Base-by-base conservation (phyloP, 2,113 vertebrate species). In the Noturus placidus region DNA sequence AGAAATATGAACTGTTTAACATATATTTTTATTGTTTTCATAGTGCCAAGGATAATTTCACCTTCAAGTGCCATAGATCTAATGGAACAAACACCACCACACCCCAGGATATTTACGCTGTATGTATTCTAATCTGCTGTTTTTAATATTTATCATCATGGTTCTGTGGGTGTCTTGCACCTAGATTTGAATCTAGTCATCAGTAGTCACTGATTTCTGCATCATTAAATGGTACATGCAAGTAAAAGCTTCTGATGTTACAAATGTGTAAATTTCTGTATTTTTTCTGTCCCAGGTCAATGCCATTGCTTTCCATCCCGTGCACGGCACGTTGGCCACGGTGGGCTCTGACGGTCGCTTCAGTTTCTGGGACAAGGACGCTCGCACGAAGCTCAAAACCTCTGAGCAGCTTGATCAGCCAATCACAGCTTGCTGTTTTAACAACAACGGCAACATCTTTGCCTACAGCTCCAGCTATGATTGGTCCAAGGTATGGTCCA, bases 321-420 rank as follows among this genome's bases (percentile, higher is more conserved):
- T 98, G 82, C 98, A 99, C 0, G 98, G 98, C 59, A 99, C 98
- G 0, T 94, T 99, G 90, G 96, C 98, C 1, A 99, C 98, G 0
- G 98, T 99, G 35, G 98, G 98, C 2, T 99, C 98, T 19, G 98
- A 99, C 17, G 98, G 98, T 0, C 96, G 98, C 89, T 99, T 99
- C 95, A 99, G 98, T 93, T 99, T 99, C 93, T 99, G 98, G 98
- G 98, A 99, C 95, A 99, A 99, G 95, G 98, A 99, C 38, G 98
- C 98, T 25, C 96, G 98, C 77, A 99, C 98, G 1, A 99, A 99
- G 89, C 96, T 99, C 84, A 99, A 99, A 95, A 99, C 98, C 0
- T 99, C 98, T 0, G 98, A 99, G 83, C 98, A 99, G 88, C 93
- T 99, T 1, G 98, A 99, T 91, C 98, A 99, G 93, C 97, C 98